Conservation (phyloP, 2,797 vertebrate genomes). For the Tachyglossus aculeatus region DNA sequence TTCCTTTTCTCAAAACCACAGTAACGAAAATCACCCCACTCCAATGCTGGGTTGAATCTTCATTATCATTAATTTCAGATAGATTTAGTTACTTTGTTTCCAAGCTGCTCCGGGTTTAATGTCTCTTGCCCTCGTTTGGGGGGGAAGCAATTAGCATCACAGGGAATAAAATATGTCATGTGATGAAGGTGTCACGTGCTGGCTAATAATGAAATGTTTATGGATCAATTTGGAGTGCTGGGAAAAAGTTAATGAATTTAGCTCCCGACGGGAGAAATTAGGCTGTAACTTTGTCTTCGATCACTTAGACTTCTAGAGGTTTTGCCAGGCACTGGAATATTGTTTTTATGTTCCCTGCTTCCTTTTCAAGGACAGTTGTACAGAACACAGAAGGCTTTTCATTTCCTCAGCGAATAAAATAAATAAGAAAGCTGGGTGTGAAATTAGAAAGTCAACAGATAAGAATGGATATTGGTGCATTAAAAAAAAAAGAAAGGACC, state of each 20-base stretch:
- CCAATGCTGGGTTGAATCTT: background rate
- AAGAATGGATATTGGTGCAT: background rate
- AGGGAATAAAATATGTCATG: constrained; percentile 37
- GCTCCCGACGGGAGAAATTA: constrained; percentile 42
- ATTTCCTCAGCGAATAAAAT: background rate
- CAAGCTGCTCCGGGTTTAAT: constrained; percentile 40
- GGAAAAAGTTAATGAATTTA: constrained; percentile 56
- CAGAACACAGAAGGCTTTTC: background rate
- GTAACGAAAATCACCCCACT: no score
- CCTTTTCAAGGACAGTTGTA: background rate
- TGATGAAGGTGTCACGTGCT: constrained; percentile 34
- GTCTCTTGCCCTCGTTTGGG: background rate
- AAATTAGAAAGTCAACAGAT: background rate
- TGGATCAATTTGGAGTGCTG: constrained; percentile 47
- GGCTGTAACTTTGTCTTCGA: constrained; percentile 29
- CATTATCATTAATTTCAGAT: background rate
- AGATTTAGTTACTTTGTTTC: background rate
- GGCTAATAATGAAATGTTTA: constrained; percentile 63
- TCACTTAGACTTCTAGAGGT: constrained; percentile 19
- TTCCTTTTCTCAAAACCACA: no score
- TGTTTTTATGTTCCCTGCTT: background rate
- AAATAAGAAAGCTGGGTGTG: background rate
- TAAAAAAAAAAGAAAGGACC: background rate
- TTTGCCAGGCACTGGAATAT: background rate
- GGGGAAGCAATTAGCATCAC: constrained; percentile 36